phyloP scores from a whole-genome alignment of 2,888 invertebrate species.

The Caenorhabditis wallacei region DNA sequence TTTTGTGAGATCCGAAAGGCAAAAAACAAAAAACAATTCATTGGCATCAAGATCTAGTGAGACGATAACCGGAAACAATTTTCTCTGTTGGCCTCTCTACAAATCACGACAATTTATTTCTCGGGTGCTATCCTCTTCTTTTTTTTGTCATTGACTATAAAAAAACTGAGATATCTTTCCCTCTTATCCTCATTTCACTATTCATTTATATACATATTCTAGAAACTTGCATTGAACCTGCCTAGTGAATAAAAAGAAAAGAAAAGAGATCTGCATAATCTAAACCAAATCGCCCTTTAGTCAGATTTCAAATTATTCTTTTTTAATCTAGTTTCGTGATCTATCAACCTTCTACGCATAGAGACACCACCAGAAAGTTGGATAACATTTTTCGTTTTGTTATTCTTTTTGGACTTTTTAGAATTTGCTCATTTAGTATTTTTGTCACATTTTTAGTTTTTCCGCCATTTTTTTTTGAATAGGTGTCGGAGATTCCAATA shows the following conservation, averaged over 20 bases:
- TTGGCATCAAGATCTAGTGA: conserved; percentile 43
- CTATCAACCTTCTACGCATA: conserved; percentile 11
- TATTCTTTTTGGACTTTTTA: neutral
- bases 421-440: neutral
- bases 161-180: conserved; percentile 5
- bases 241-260: neutral
- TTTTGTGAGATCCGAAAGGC: too few species aligned
- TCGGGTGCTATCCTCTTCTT: conserved; percentile 34
- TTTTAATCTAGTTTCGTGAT: conserved; percentile 36
- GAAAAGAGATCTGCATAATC: conserved; percentile 38
- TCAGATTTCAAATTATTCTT: conserved; percentile 15
- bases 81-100: conserved; percentile 42
- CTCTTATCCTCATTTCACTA: conserved; percentile 1
- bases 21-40: conserved; percentile 31
- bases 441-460: too few species aligned
- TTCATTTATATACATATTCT: too few species aligned
- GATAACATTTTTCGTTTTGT: neutral
- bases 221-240: conserved; percentile 35
- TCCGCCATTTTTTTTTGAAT: too few species aligned
- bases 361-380: neutral
- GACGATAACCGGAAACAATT: conserved; percentile 60
- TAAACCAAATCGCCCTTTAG: conserved; percentile 28
- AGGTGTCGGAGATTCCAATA: too few species aligned
- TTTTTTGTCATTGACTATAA: conserved; percentile 15
- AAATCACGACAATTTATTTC: conserved; percentile 44